Conservation (phyloP, 1,140 invertebrate species). For the Pantala flavescens region DNA sequence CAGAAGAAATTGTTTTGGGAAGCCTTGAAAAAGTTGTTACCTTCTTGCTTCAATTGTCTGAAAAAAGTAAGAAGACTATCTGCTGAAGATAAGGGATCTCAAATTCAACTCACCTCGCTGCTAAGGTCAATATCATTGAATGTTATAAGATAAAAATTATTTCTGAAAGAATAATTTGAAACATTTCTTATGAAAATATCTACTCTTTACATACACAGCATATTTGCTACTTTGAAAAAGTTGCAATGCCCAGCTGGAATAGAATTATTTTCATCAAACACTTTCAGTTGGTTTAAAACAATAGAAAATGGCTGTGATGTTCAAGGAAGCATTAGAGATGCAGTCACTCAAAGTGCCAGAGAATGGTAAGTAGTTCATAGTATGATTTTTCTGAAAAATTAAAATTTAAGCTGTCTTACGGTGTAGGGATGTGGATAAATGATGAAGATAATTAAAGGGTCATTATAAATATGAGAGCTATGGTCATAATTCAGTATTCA, state of each 20-base stretch:
- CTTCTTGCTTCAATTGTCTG: conserved; percentile 60
- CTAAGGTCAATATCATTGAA: conserved; percentile 37
- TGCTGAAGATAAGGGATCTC: conserved; percentile 49
- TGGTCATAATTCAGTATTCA: no score
- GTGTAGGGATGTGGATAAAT: no score
- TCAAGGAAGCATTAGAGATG: conserved; percentile 48
- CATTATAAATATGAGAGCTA: no score
- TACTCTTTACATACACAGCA: conserved; percentile 31
- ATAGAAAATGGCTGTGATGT: conserved; percentile 46
- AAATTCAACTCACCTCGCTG: conserved; percentile 55
- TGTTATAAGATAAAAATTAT: no score
- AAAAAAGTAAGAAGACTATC: conserved; percentile 61
- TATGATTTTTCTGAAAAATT: no score
- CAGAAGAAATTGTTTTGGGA: conserved; percentile 64
- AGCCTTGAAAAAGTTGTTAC: conserved; percentile 57
- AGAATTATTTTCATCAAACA: conserved; percentile 54
- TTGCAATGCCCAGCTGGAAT: conserved; percentile 47
- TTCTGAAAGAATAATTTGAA: no score
- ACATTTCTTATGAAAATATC: no score
- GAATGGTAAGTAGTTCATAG: conserved; percentile 47
- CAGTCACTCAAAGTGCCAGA: conserved; percentile 55
- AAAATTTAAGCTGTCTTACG: no score
- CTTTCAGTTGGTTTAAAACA: conserved; percentile 54
- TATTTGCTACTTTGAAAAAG: conserved; percentile 45
- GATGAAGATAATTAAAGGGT: no score